Conservation (phyloP, 2,113 vertebrate genomes). For the Corydoras maculifer region DNA sequence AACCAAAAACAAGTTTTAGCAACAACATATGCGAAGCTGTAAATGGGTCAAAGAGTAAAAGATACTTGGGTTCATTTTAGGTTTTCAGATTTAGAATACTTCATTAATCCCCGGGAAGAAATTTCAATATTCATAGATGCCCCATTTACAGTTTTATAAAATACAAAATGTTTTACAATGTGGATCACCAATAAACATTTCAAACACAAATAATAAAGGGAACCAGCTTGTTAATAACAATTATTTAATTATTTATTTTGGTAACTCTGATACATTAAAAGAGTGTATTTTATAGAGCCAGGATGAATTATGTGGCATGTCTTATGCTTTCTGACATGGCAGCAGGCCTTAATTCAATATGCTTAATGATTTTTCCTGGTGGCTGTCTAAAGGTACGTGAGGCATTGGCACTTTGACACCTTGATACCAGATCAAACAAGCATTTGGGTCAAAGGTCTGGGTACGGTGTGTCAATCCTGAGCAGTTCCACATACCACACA, state of each 20-base stretch:
- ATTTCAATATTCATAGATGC: too few relatives aligned
- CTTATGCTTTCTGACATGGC: slow-evolving; percentile 26
- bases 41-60: not conserved
- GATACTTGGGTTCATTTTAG: not conserved
- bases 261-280: not conserved
- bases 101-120: too few relatives aligned
- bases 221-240: not conserved
- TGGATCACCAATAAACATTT: not conserved
- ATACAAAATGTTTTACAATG: too few relatives aligned
- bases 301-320: not conserved
- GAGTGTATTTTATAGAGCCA: not conserved
- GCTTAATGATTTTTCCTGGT: slow-evolving; percentile 28
- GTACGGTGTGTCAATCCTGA: slow-evolving; percentile 51
- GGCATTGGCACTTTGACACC: slow-evolving; percentile 50
- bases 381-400: slow-evolving; percentile 38
- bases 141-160: too few relatives aligned
- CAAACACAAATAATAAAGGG: not conserved
- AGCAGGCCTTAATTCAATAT: slow-evolving; percentile 62
- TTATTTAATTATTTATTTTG: not conserved
- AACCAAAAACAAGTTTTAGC: not conserved
- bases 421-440: slow-evolving; percentile 56
- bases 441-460: slow-evolving; percentile 33
- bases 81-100: not conserved
- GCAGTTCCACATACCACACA: slow-evolving; percentile 50
- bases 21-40: not conserved